These are phyloP conservation scores for Sternarchorhynchus goeldii DNA, from an alignment of 2,797 vertebrate genomes.

Conservation along the genomic window DNA sequence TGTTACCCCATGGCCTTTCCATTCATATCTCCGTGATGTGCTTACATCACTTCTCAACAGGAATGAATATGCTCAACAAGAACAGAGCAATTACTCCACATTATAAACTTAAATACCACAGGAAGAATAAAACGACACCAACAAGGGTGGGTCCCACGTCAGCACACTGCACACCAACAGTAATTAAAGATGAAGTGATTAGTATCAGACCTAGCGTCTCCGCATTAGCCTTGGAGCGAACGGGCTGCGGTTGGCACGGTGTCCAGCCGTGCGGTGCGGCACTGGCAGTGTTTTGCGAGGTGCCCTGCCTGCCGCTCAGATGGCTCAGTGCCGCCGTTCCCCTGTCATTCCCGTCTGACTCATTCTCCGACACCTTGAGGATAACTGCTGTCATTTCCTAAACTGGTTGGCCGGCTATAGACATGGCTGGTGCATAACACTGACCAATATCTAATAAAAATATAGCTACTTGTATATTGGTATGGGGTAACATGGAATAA, in stretches of 20 bases:
- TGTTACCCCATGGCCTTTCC: too few relatives aligned
- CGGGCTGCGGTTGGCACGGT: neutral
- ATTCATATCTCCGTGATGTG: too few relatives aligned
- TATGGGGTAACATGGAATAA: neutral
- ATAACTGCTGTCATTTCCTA: slow-evolving; percentile 29
- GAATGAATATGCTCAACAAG: too few relatives aligned
- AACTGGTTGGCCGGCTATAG: slow-evolving; percentile 1
- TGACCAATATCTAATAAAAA: neutral
- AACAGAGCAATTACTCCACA: too few relatives aligned
- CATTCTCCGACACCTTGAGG: slow-evolving; percentile 12
- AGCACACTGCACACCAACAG: too few relatives aligned
- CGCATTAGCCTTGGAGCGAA: neutral
- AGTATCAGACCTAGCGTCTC: too few relatives aligned
- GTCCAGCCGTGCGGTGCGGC: neutral
- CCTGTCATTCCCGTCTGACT: slow-evolving; percentile 14
- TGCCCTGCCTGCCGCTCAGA: slow-evolving; percentile 2
- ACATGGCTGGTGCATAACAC: neutral
- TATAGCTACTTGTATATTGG: too few relatives aligned
- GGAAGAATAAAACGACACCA: too few relatives aligned
- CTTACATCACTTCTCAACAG: too few relatives aligned
- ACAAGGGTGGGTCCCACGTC: too few relatives aligned
- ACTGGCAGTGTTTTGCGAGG: neutral
- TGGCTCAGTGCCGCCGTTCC: neutral
- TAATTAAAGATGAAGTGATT: too few relatives aligned
- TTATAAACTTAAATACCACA: too few relatives aligned